These are phyloP conservation scores for Chrysemys picta DNA, from an alignment of 2,113 vertebrate species.

Conservation along the genomic window DNA sequence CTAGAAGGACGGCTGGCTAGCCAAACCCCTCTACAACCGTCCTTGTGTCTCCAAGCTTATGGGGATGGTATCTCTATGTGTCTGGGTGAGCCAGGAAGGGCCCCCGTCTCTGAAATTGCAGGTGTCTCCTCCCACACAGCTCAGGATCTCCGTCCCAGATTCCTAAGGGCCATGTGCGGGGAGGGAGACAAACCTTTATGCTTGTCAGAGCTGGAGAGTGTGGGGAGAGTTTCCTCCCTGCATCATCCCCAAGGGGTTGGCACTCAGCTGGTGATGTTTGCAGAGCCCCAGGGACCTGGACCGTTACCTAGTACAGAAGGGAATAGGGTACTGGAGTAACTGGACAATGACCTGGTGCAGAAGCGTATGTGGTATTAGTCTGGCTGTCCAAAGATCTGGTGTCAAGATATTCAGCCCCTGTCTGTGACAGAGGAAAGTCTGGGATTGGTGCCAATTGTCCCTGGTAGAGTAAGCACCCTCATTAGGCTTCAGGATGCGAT, in stretches of 20 bases:
- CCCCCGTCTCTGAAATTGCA: too few species aligned
- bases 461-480: not conserved
- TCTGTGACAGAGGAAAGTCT: not conserved
- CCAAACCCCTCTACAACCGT: not conserved
- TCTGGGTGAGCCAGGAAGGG: too few species aligned
- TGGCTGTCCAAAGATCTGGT: too few species aligned
- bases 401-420: not conserved
- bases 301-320: too few species aligned
- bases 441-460: not conserved
- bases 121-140: not conserved
- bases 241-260: not conserved
- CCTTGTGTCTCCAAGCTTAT: not conserved
- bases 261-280: not conserved
- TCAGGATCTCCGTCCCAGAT: not conserved
- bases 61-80: not conserved
- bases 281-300: not conserved
- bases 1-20: not conserved
- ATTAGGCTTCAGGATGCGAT: not conserved
- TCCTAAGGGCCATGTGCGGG: not conserved
- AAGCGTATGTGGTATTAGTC: too few species aligned
- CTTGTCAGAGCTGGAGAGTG: too few species aligned
- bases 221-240: too few species aligned
- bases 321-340: too few species aligned
- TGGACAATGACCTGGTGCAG: too few species aligned
- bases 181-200: not conserved